phyloP scores from a whole-genome alignment of 1,140 invertebrate species.

The Chlorops oryzae region DNA sequence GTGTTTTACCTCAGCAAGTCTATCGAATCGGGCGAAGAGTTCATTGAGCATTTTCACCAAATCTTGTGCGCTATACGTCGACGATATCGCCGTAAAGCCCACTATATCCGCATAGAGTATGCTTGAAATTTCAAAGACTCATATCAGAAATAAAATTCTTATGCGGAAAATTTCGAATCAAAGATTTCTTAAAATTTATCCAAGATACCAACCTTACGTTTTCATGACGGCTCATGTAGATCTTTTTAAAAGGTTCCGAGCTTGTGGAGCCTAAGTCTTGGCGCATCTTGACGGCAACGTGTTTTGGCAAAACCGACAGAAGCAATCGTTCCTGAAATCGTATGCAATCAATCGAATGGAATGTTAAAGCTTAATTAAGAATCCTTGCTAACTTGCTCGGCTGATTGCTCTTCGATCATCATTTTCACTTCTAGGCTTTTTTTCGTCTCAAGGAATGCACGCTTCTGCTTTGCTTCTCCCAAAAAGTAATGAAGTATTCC shows the following conservation, averaged over 20 bases:
- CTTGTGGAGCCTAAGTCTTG: constrained; percentile 81
- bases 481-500: constrained; percentile 75
- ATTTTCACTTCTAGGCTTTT: constrained; percentile 86
- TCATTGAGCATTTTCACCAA: constrained; percentile 91
- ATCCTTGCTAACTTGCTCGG: constrained; percentile 66
- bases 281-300: constrained; percentile 90
- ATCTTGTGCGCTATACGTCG: constrained; percentile 88
- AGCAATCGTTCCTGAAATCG: constrained; percentile 73
- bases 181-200: neutral
- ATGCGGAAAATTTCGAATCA: neutral
- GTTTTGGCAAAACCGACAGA: constrained; percentile 87
- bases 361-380: neutral
- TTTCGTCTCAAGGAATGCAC: constrained; percentile 84
- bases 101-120: constrained; percentile 89
- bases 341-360: neutral
- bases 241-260: constrained; percentile 91
- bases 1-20: constrained; percentile 71
- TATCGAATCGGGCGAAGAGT: constrained; percentile 87
- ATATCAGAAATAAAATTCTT: constrained; percentile 1
- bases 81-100: constrained; percentile 90
- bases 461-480: constrained; percentile 77
- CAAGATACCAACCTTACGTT: constrained; percentile 75
- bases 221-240: constrained; percentile 94
- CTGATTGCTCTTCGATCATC: constrained; percentile 86
- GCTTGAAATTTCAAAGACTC: constrained; percentile 44